Evolutionary conservation across 2,113 vertebrate species (phyloP), one percentile per base, ranked within the genome.

Genomic region (Aleadryas rufinucha): DNA sequence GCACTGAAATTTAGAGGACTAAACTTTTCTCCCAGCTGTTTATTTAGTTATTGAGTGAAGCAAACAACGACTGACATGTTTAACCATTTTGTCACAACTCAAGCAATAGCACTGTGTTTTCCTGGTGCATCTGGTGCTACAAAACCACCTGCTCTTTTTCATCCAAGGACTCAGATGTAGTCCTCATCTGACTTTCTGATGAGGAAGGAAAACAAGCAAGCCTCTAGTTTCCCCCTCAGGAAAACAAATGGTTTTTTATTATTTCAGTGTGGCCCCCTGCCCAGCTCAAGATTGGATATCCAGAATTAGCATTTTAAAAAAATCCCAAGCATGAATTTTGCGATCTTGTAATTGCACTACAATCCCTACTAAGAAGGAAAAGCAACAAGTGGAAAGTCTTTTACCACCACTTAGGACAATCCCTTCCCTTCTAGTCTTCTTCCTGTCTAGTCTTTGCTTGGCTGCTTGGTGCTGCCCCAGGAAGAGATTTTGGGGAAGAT

Each of bases 181-280:
- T n/a, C n/a, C n/a, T n/a, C n/a, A n/a, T n/a, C 23, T 42, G 72
- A 77, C 80, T 89, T 94, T 78, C 69, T 93, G 87, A 60, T 35
- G 27, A 22, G 42, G 75, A 85, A 91, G 63, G 39, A 74, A 90
- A 95, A 72, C 74, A 89, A 94, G 39, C 57, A 85, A 72, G 13
- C 28, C 39, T 76, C 31, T 71, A 14, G 57, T 69, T 79, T 68
- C 17, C 49, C 26, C 31, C 18, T 77, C 68, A 77, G 83, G 63
- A 65, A 57, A 88, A 90, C 75, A 97, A 97, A 94, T 54, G 79
- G 37, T 28, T 41, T 80, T 93, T 61, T 88, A 75, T 94, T 96
- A 41, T 90, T 88, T 68, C 88, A 92, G 50, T 2, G 7, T 70
- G 79, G 74, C 41, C 49, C 75, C 80, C 33, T 44, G 69, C 82